phyloP scores from a whole-genome alignment of 2,888 invertebrate species.

The Eupithecia tripunctaria region DNA sequence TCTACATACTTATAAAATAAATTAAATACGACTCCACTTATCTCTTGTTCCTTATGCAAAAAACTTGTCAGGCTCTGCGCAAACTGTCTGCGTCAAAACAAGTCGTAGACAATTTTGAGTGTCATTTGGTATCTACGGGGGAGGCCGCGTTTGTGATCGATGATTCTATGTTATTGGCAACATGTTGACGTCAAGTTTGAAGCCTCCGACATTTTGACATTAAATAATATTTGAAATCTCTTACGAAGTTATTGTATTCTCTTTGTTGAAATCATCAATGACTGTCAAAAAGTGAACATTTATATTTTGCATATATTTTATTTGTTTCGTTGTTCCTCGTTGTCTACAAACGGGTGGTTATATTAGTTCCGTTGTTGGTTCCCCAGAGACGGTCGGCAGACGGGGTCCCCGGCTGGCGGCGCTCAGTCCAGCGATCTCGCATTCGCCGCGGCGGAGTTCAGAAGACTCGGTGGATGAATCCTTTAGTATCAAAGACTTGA shows the following conservation, averaged over 20 bases:
- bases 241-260: too few relatives aligned
- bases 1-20: too few relatives aligned
- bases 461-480: slow-evolving; percentile 95
- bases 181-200: background rate
- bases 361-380: background rate
- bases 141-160: too few relatives aligned
- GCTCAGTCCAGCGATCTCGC: slow-evolving; percentile 79
- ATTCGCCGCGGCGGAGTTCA: slow-evolving; percentile 93
- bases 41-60: too few relatives aligned
- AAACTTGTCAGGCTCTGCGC: too few relatives aligned
- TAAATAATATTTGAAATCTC: background rate
- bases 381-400: slow-evolving; percentile 72
- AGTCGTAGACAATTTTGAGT: too few relatives aligned
- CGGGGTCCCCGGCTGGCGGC: slow-evolving; percentile 70
- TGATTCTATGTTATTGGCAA: too few relatives aligned
- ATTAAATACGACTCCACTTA: too few relatives aligned
- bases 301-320: too few relatives aligned
- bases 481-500: slow-evolving; percentile 90
- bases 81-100: too few relatives aligned
- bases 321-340: background rate
- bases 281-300: background rate
- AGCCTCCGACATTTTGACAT: background rate
- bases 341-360: background rate
- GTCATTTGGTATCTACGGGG: too few relatives aligned
- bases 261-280: too few relatives aligned